Evolutionary conservation across 1,140 invertebrate species (phyloP), one percentile per base, ranked within the genome.

Genomic region (Zaprionus inermis): DNA sequence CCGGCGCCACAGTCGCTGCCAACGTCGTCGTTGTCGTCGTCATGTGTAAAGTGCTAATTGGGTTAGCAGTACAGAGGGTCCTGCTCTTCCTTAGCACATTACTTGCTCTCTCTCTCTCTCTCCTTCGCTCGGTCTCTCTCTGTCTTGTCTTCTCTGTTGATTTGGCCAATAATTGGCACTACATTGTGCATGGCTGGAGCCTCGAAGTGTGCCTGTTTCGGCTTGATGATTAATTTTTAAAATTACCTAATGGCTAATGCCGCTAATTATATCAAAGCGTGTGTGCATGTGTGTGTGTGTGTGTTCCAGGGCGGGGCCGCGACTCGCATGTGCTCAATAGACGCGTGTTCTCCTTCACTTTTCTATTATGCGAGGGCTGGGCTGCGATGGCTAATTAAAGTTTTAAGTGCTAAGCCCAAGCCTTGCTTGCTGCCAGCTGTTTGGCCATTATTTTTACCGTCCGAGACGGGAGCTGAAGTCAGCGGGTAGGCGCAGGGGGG

Each of bases 11-110:
- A 11, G 44, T 49, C 44, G 44, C 10, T 20, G 44, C 3, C 44
- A 9, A 1, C 18, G 18, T 49, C 41, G 16, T 5, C 7, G 41
- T 44, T 18, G 18, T 36, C 60, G 51, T 68, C 72, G 56, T 68
- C 78, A 88, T 88, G 83, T 86, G 79, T 79, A 78, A 88, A 89
- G 83, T 88, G 84, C 83, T 88, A 88, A 88, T 88, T 88, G 83
- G 84, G 83, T 88, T 89, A 82, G 72, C 67, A 67, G 63, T 70
- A 66, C 51, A 36, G 52, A 34, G 16, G 38, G 52, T 10, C 7
- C 28, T 46, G 18, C 11, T 28, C 18, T 20, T 7, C 30, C 30
- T 5, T 5, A n/a, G n/a, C n/a, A n/a, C n/a, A n/a, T 18, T 9
- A 16, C 14, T 5, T 30, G 20, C 10, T 24, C 22, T 24, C 22